These are phyloP conservation scores for Helicolenus hilgendorfi DNA, from an alignment of 2,797 vertebrate species.

Conservation along the genomic window DNA sequence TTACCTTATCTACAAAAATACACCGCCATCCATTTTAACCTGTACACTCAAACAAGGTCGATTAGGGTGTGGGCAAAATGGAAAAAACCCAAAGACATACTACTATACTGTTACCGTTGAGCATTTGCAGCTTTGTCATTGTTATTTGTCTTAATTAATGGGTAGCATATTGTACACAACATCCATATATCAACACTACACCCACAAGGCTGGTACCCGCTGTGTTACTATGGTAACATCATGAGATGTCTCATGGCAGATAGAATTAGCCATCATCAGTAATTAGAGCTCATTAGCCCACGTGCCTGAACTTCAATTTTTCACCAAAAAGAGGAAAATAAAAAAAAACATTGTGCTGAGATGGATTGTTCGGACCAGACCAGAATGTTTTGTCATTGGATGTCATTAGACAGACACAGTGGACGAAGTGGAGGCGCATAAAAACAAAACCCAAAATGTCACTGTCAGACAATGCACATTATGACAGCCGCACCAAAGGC, in stretches of 20 bases:
- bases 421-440: not conserved
- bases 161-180: constrained; percentile 40
- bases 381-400: not conserved
- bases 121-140: constrained; percentile 27
- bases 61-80: not conserved
- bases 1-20: constrained; percentile 8
- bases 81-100: not conserved
- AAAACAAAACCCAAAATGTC: not conserved
- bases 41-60: not conserved
- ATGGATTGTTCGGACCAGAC: not conserved
- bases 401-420: not conserved
- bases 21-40: not conserved
- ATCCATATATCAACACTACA: constrained; percentile 52
- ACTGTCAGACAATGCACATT: not conserved
- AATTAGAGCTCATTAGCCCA: constrained; percentile 62
- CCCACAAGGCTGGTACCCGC: constrained; percentile 46
- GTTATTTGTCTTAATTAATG: constrained; percentile 34
- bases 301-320: constrained; percentile 32
- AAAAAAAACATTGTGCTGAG: not conserved
- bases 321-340: constrained; percentile 16
- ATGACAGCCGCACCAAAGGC: not conserved
- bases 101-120: not conserved
- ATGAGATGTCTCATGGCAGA: constrained; percentile 41
- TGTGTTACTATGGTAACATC: constrained; percentile 65
- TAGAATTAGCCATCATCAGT: constrained; percentile 60